Base-by-base conservation (phyloP, 2,888 invertebrate species). In the Ennomos quercinarius region DNA sequence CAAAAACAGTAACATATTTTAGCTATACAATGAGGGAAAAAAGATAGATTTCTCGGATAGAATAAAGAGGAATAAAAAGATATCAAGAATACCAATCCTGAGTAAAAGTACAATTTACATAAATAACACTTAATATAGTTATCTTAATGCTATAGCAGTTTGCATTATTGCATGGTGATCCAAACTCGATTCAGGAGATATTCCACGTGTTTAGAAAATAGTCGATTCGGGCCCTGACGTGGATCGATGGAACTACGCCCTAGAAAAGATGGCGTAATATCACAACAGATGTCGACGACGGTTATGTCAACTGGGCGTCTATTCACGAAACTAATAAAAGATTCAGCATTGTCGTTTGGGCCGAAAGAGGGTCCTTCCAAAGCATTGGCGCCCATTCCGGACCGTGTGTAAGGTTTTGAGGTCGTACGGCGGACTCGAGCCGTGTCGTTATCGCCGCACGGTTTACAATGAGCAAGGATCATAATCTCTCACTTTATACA, bases 251-350 rank as follows among this genome's bases (percentile, higher is more conserved):
- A 78, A 81, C 77, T 74, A 67, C 76, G 68, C 65, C 63, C 64
- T 73, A 74, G 62, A 54, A 83, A 83, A 84, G 83, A 88, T 84
- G 83, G 88, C 81, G 86, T 84, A 89, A 90, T 92, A 91, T 89
- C 83, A 87, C 85, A 90, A 89, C 91, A 91, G 89, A 90, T 92
- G 91, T 87, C 83, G 80, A 74, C 83, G 88, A 89, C 88, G 86
- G 87, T 90, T 89, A 91, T 87, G 88, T 88, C 90, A 89, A 88
- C 89, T 87, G 86, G 85, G 83, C 88, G 83, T 86, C 86, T 87
- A 89, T 90, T 90, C 87, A 86, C 87, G 76, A 84, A 89, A 87
- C 89, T 89, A 91, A 91, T 92, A 92, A 91, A 91, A 91, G 89
- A 91, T 90, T 91, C 91, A 91, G 88, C 87, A 86, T 85, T 86